Conservation (phyloP, 2,113 vertebrate genomes). For the Gambusia affinis region DNA sequence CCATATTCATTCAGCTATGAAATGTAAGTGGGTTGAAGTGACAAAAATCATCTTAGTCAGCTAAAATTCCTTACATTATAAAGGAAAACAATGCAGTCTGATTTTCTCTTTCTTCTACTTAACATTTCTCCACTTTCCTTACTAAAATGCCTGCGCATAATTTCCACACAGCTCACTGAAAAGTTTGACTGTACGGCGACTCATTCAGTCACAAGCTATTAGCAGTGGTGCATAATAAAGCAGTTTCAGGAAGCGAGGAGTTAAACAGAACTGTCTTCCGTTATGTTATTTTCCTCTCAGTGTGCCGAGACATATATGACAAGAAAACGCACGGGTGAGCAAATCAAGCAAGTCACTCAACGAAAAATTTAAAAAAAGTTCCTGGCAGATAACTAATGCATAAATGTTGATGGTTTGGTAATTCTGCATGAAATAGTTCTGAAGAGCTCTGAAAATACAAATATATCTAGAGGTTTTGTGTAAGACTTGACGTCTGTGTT, state of each 20-base stretch:
- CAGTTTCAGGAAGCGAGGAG: constrained; percentile 54
- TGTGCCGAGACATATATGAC: constrained; percentile 43
- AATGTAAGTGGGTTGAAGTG: too few relatives aligned
- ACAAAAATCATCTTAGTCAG: too few relatives aligned
- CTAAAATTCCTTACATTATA: too few relatives aligned
- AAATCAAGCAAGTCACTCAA: constrained; percentile 29
- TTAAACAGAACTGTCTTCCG: constrained; percentile 44
- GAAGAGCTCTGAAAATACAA: constrained; percentile 51
- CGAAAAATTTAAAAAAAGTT: constrained; percentile 37
- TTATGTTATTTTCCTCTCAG: constrained; percentile 51
- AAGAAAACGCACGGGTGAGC: constrained; percentile 15
- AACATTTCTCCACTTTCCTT: constrained; percentile 29
- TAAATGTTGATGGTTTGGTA: constrained; percentile 44
- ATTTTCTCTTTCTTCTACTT: not conserved
- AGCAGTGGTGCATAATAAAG: constrained; percentile 53
- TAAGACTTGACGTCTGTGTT: not conserved
- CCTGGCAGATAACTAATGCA: constrained; percentile 51
- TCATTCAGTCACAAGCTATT: constrained; percentile 69
- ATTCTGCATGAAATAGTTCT: constrained; percentile 62
- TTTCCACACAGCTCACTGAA: constrained; percentile 33
- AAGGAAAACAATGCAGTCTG: too few relatives aligned
- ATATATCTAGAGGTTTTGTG: constrained; percentile 23
- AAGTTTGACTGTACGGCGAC: constrained; percentile 49
- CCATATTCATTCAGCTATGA: too few relatives aligned
- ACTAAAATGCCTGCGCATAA: constrained; percentile 41